Evolutionary conservation across 2,888 invertebrate species (phyloP).

Genomic region (Gortyna flavago): DNA sequence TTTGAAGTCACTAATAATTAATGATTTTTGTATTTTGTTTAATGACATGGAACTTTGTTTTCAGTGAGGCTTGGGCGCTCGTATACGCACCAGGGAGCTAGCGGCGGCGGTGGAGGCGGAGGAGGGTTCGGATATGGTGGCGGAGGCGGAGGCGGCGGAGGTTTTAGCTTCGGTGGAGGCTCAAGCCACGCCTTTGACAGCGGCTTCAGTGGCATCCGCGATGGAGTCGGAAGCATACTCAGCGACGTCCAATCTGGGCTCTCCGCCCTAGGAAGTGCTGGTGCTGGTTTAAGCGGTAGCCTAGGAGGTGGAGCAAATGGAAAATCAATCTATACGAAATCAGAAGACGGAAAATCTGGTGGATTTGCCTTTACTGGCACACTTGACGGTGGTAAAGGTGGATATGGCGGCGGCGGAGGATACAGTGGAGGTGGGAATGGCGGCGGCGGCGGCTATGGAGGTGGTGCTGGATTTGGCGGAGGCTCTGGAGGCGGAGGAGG

Average conservation of each 20-base stretch:
- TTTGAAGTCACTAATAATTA: not conserved
- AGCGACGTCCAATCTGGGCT: conserved; percentile 77
- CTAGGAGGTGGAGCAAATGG: conserved; percentile 66
- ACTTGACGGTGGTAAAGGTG: conserved; percentile 80
- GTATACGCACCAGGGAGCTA: conserved; percentile 71
- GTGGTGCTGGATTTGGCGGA: conserved; percentile 64
- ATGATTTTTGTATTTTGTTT: not conserved
- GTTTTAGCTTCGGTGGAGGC: conserved; percentile 68
- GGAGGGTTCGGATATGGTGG: conserved; percentile 64
- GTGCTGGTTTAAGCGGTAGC: conserved; percentile 63
- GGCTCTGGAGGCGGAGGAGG: conserved; percentile 64
- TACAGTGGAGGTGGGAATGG: conserved; percentile 78
- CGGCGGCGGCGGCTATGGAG: conserved; percentile 70
- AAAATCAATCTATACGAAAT: conserved; percentile 81
- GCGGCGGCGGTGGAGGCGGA: conserved; percentile 65
- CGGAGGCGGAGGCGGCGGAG: conserved; percentile 69
- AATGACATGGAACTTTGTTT: conserved; percentile 58
- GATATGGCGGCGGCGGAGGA: conserved; percentile 84
- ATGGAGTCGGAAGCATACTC: conserved; percentile 77
- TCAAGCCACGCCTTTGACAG: conserved; percentile 66
- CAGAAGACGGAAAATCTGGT: conserved; percentile 85
- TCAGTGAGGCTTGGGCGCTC: conserved; percentile 81
- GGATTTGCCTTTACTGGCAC: conserved; percentile 85
- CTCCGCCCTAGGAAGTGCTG: conserved; percentile 64
- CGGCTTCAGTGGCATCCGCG: conserved; percentile 71